These are phyloP conservation scores for Galerucella pusilla DNA, from an alignment of 2,888 invertebrate genomes.

Conservation along the genomic window DNA sequence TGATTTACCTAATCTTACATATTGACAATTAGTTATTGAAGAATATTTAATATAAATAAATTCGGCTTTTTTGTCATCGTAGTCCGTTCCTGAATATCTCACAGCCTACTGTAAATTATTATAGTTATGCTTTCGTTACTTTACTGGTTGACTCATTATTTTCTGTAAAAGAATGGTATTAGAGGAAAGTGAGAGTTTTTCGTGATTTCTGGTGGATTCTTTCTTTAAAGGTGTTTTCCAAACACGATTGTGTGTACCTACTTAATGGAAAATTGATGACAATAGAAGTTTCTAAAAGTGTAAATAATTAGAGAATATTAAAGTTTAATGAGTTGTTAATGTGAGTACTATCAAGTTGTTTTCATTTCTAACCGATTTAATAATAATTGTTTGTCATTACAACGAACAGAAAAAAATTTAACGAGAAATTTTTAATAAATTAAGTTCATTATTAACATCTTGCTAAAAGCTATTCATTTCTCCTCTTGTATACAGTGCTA, in stretches of 20 bases:
- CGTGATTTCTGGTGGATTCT: conserved; percentile 3
- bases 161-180: conserved; percentile 40
- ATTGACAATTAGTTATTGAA: no score
- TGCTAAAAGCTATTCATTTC: no score
- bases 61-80: no score
- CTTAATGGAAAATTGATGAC: neutral
- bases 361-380: neutral
- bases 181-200: conserved; percentile 50
- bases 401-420: no score
- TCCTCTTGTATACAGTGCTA: no score
- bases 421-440: no score
- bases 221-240: neutral
- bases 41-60: no score
- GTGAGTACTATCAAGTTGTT: neutral
- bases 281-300: neutral
- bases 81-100: conserved; percentile 6
- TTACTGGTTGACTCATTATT: conserved; percentile 48
- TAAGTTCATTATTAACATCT: no score
- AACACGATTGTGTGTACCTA: neutral
- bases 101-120: conserved; percentile 46
- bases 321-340: neutral
- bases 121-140: conserved; percentile 43
- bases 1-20: no score
- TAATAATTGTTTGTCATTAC: no score
- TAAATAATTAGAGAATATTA: neutral